Evolutionary conservation across 2,113 vertebrate genomes (phyloP), one percentile per base, ranked within the genome.

Genomic region (Lasiurus cinereus): DNA sequence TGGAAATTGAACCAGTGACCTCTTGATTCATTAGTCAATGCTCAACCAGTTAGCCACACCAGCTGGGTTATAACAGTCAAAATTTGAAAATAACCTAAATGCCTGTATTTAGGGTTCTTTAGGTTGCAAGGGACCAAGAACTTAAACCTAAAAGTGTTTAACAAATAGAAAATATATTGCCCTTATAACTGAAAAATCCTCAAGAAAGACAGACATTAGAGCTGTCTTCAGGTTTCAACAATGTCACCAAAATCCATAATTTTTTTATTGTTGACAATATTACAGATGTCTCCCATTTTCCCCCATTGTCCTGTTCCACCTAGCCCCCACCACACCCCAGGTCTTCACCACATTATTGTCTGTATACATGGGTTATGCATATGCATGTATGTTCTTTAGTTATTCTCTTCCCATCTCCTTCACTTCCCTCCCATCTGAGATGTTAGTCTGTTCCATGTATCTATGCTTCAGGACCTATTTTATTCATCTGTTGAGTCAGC

Each of bases 41-140:
- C 54, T 56, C 54, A 56, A 56, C 21, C 54, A 56, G 19, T 56
- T 22, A 56, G 21, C 54, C 54, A 22, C 54, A 22, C 8, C 54
- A 22, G 54, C 54, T 56, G 54, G 54, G 54, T 21, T 56, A 22
- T 56, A 56, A 56, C 19, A 56, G 54, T n/a, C 24, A 36, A 87
- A 83, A 69, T 48, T 82, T 73, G 13, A 66, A 83, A 92, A 87
- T 62, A 88, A 83, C 48, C 39, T 84, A 70, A 94, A 70, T 62
- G n/a, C 3, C 43, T 83, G 0, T 59, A 83, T 74, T 94, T 83
- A 83, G 59, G 14, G 10, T 83, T 69, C 39, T 83, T 95, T 59
- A 92, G 27, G 39, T 76, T 59, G 18, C 48, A 74, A 91, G 31
- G 39, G n/a, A 76, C 83, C 16, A 87, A 88, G 50, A 90, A 84